Base-by-base conservation (phyloP, 2,113 vertebrate genomes). In the Lampris megalopsis region DNA sequence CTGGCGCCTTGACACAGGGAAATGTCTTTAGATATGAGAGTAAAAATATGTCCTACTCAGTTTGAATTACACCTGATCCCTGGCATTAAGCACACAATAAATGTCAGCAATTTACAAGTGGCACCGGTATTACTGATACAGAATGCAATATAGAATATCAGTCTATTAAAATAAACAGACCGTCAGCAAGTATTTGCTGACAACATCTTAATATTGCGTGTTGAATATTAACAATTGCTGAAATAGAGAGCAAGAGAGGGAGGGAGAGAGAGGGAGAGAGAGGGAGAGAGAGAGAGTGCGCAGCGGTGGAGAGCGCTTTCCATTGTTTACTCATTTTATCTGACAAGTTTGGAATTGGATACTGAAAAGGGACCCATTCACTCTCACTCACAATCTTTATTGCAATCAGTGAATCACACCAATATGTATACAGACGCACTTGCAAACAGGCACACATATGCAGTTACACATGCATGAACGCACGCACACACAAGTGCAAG, bases 141-240 rank as follows among this genome's bases (percentile, higher is more conserved):
- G 62, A 75, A 81, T 75, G 65, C 48, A 62, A 69, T 71, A 56
- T 71, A 58, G 49, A 84, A 73, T 11, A 63, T 63, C 43, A 24
- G 53, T 35, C 61, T 9, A 63, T 80, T 82, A 81, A 47, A 81
- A 82, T 6, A 68, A 79, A 85, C 68, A 73, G 11, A 75, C n/a
- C 2, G 4, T 65, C 71, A 9, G 73, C 56, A 74, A 75, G 63
- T 81, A 68, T 79, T 80, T 85, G 75, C 75, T 88, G 83, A 88
- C 80, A 60, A 47, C 49, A 70, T 79, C 79, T 84, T 83, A 77
- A 77, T 86, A 75, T 70, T 37, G 53, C 73, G 63, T 58, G 64
- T 56, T 70, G 80, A 75, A 63, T 84, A 68, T 79, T 65, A 88
- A 85, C 85, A 87, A 75, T 41, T 65, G 75, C 75, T 68, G 60